phyloP scores from a whole-genome alignment of 2,888 invertebrate species.

The Aethes cnicana region DNA sequence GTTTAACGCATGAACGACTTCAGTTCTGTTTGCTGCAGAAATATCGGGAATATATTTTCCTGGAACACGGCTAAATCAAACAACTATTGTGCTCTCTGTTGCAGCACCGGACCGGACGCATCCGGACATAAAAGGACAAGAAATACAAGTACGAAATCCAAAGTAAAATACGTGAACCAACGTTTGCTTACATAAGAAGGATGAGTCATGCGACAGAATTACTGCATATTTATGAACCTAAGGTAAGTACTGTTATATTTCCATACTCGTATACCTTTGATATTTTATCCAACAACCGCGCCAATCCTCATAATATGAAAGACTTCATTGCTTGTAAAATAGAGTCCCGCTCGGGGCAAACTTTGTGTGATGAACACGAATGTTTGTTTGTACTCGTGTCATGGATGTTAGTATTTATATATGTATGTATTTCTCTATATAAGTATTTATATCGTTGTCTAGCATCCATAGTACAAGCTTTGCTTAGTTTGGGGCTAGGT shows the following conservation, averaged over 20 bases:
- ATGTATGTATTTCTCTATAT: too few species aligned
- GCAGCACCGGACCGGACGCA: slow-evolving; percentile 12
- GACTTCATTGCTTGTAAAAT: slow-evolving; percentile 21
- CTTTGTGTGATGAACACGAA: too few species aligned
- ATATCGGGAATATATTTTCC: slow-evolving; percentile 9
- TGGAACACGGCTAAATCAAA: slow-evolving; percentile 5
- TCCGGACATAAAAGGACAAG: slow-evolving; percentile 8
- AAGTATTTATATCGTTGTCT: too few species aligned
- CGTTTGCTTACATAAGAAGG: slow-evolving; percentile 26
- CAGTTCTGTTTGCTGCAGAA: neutral
- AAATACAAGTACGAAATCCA: slow-evolving; percentile 7
- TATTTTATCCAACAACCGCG: slow-evolving; percentile 17
- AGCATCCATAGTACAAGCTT: too few species aligned
- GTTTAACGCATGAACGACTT: neutral
- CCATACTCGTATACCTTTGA: slow-evolving; percentile 22
- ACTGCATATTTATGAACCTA: slow-evolving; percentile 29
- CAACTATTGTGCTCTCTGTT: slow-evolving; percentile 11
- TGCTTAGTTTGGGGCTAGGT: too few species aligned
- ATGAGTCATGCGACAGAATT: slow-evolving; percentile 25
- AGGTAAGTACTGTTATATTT: slow-evolving; percentile 21
- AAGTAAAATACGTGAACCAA: slow-evolving; percentile 17
- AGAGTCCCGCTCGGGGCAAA: neutral
- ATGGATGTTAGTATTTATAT: too few species aligned
- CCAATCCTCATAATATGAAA: slow-evolving; percentile 13
- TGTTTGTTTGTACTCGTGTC: too few species aligned